These are phyloP conservation scores for Rhea americana DNA, from an alignment of 2,113 vertebrate species.

Conservation along the genomic window DNA sequence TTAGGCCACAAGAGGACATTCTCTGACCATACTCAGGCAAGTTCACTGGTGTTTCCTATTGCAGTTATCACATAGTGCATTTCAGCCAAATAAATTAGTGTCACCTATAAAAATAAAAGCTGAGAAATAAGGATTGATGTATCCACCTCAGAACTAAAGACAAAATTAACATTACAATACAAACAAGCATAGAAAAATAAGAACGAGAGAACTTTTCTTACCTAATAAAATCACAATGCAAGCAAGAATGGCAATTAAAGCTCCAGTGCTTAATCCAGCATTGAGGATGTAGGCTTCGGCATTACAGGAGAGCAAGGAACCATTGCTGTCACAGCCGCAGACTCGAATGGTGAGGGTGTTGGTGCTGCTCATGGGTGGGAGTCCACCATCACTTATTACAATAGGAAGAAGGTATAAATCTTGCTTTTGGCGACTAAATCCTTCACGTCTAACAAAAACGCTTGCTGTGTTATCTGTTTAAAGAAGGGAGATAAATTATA, in stretches of 20 bases:
- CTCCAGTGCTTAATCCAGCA: constrained; percentile 92
- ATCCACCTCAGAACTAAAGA: background rate
- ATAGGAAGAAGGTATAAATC: constrained; percentile 91
- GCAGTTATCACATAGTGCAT: background rate
- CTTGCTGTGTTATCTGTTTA: constrained; percentile 89
- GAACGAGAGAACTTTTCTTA: constrained; percentile 54
- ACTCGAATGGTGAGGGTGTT: constrained; percentile 91
- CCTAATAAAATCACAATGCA: constrained; percentile 95
- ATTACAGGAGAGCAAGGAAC: constrained; percentile 88
- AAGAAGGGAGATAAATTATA: background rate
- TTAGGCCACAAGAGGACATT: background rate
- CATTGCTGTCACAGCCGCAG: constrained; percentile 89
- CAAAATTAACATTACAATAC: background rate
- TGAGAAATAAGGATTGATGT: background rate
- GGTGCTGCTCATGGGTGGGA: constrained; percentile 90
- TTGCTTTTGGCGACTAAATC: constrained; percentile 89
- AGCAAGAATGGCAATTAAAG: constrained; percentile 93
- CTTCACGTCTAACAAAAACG: constrained; percentile 84
- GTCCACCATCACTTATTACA: constrained; percentile 91
- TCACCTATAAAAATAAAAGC: background rate
- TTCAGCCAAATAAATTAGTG: background rate
- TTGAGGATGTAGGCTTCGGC: constrained; percentile 89
- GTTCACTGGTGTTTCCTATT: background rate
- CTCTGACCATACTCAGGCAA: background rate
- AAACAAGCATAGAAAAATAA: background rate